phyloP scores from a whole-genome alignment of 2,888 invertebrate genomes.

The Meteorus cinctellus region DNA sequence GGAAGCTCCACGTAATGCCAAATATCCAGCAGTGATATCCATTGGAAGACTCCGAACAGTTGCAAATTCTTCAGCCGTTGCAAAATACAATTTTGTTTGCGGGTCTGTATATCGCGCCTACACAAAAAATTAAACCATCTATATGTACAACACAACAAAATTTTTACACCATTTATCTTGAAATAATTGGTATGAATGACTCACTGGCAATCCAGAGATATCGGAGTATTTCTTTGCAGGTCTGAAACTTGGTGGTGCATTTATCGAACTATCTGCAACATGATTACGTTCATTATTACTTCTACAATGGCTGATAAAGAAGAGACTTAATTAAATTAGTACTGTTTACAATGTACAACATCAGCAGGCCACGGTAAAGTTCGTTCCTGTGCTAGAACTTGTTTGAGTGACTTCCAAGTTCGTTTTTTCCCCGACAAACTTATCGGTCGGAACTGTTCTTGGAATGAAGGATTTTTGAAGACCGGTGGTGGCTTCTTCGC shows the following conservation, averaged over 20 bases:
- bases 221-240: constrained; percentile 96
- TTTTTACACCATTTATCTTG: background rate
- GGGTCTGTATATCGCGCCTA: constrained; percentile 91
- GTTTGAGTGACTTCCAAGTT: constrained; percentile 91
- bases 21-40: constrained; percentile 93
- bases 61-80: constrained; percentile 90
- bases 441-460: constrained; percentile 67
- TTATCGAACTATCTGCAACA: constrained; percentile 85
- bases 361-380: constrained; percentile 85
- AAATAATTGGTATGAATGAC: constrained; percentile 45
- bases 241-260: constrained; percentile 92
- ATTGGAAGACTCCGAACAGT: constrained; percentile 90
- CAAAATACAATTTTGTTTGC: constrained; percentile 89
- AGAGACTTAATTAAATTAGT: constrained; percentile 6
- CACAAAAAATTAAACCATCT: constrained; percentile 21
- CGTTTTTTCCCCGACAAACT: constrained; percentile 79
- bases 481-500: constrained; percentile 63
- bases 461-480: constrained; percentile 67
- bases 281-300: background rate
- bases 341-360: constrained; percentile 82
- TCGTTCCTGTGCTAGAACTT: constrained; percentile 88
- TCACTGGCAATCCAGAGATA: constrained; percentile 87
- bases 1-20: constrained; percentile 88
- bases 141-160: constrained; percentile 26
- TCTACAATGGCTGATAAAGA: background rate